phyloP scores from a whole-genome alignment of 1,140 invertebrate genomes.

The Drosophila sechellia region DNA sequence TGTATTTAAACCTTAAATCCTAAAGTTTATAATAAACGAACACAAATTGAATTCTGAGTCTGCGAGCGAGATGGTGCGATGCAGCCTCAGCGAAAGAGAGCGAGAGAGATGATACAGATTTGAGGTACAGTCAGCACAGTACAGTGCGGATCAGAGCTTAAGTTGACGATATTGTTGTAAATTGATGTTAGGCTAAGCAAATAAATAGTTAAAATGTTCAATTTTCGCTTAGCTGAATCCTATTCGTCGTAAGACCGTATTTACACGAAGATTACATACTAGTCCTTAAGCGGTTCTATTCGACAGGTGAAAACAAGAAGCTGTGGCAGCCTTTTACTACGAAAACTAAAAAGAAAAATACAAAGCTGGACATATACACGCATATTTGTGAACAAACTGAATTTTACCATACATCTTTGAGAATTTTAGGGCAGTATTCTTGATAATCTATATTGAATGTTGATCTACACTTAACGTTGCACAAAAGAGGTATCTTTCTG shows the following conservation, averaged over 20 bases:
- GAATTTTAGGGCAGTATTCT: slow-evolving; percentile 11
- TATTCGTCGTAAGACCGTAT: slow-evolving; percentile 9
- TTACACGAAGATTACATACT: slow-evolving; percentile 1
- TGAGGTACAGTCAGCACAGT: slow-evolving; percentile 20
- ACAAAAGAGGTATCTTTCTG: neutral
- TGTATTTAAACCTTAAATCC: slow-evolving; percentile 29
- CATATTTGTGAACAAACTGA: slow-evolving; percentile 10
- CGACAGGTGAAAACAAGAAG: slow-evolving; percentile 16
- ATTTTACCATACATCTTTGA: slow-evolving; percentile 15
- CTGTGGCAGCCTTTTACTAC: slow-evolving; percentile 18
- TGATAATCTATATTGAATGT: slow-evolving; percentile 14
- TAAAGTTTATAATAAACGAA: slow-evolving; percentile 29
- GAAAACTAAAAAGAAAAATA: slow-evolving; percentile 1
- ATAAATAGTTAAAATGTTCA: slow-evolving; percentile 3
- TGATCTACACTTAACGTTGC: slow-evolving; percentile 7
- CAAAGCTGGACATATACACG: slow-evolving; percentile 8
- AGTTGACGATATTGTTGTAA: slow-evolving; percentile 2
- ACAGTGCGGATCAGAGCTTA: slow-evolving; percentile 7
- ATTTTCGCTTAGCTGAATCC: slow-evolving; percentile 24
- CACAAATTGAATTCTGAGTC: slow-evolving; percentile 6
- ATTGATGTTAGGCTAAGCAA: slow-evolving; percentile 11
- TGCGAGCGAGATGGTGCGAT: slow-evolving; percentile 16
- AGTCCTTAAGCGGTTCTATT: slow-evolving; percentile 11
- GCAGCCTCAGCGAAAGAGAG: slow-evolving; percentile 17
- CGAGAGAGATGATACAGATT: slow-evolving; percentile 24